Evolutionary conservation across 2,888 invertebrate genomes (phyloP), one percentile per base, ranked within the genome.

Genomic region (Plemyria rubiginata): DNA sequence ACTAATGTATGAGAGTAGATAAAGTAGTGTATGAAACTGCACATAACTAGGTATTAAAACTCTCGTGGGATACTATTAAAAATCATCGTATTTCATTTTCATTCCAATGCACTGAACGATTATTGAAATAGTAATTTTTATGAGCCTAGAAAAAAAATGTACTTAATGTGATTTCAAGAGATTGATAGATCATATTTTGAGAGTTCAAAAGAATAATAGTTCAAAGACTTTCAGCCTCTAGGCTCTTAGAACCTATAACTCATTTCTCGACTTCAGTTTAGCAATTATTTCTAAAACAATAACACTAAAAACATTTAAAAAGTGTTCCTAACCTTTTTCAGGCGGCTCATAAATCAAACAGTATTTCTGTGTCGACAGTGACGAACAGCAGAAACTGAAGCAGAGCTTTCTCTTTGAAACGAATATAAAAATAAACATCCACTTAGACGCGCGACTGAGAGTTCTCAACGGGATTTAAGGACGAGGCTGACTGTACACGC

Each of bases 341-440:
- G 16, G 46, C 51, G 16, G n/a, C 22, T 60, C 60, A 43, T 60
- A 64, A 64, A 64, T 64, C 64, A 64, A 57, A 29, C 49, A 56
- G 48, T 45, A 54, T 56, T 59, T 51, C 43, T 40, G 55, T 43
- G 32, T n/a, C 22, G 63, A 60, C 60, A 60, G 53, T 64, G 64
- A 64, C 56, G 64, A 56, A 60, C 55, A 64, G 49, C 64, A 64
- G 51, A 59, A 50, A 49, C 52, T 48, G 40, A 41, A 45, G 32
- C 45, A 48, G 32, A 29, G 43, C 51, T 54, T 45, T 53, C 51
- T 36, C 43, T 48, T 56, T 60, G 22, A 54, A 54, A 45, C 53
- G 40, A 45, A 49, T 54, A 65, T 60, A 54, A 50, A 64, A 60
- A 65, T 65, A 57, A 65, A 60, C 57, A 57, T 49, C 32, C 40